Percentiles rank a stretch among this genome's conserved stretches.
phyloP scores from a whole-genome alignment of 2,113 vertebrate genomes.

The Equus przewalskii region DNA sequence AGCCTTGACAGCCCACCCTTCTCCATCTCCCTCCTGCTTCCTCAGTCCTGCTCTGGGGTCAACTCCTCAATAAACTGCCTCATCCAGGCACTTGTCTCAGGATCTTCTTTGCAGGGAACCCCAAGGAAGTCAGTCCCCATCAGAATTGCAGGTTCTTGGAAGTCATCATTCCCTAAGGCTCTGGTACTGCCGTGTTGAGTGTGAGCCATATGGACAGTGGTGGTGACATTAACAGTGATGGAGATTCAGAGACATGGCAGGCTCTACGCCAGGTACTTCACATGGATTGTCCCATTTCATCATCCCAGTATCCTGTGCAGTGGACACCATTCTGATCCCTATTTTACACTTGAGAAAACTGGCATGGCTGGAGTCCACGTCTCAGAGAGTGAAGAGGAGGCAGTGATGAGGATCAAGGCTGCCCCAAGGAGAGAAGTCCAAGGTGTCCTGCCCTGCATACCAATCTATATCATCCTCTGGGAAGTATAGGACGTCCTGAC shows the following conservation, averaged over 20 bases:
- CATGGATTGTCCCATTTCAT: neutral
- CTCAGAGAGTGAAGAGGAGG: neutral
- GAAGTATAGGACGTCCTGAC: too few species aligned
- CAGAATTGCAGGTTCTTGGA: neutral
- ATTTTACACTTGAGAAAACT: neutral
- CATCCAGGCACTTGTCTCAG: neutral
- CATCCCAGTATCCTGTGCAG: neutral
- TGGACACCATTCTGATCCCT: neutral
- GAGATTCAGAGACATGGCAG: accelerated
- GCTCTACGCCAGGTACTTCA: too few species aligned
- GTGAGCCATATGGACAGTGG: accelerated
- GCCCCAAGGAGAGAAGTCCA: too few species aligned
- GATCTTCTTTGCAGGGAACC: neutral
- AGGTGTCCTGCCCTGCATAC: too few species aligned
- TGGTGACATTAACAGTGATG: too few species aligned
- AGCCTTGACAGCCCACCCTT: neutral
- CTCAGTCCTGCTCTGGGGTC: neutral
- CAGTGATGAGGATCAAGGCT: too few species aligned
- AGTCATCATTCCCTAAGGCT: neutral
- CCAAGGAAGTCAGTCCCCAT: neutral
- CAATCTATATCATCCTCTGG: too few species aligned
- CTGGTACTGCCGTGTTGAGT: accelerated
- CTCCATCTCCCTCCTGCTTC: neutral
- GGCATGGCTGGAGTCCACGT: neutral
- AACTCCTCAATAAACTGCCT: neutral